A percentile compares a stretch with the other conserved stretches of the same genome.
Conservation (phyloP, 2,797 vertebrate species). For the Pitangus sulphuratus region DNA sequence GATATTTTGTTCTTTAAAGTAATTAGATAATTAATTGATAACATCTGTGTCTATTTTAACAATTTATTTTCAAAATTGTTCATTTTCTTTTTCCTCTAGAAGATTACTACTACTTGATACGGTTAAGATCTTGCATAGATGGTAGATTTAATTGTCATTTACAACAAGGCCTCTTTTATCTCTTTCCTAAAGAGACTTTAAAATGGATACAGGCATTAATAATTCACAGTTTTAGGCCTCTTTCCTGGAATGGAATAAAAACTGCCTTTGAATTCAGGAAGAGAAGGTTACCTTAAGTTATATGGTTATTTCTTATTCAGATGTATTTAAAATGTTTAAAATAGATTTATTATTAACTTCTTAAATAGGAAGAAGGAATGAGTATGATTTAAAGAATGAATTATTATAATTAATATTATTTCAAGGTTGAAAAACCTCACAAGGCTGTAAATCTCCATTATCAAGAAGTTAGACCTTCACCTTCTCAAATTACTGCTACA, state of each 20-base stretch:
- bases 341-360: not conserved
- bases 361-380: not conserved
- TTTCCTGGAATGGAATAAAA: conserved; percentile 21
- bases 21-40: not conserved
- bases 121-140: not conserved
- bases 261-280: not conserved
- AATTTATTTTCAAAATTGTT: not conserved
- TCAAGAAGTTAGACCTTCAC: not conserved
- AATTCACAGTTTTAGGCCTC: not conserved
- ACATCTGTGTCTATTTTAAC: not conserved
- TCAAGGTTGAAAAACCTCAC: not conserved
- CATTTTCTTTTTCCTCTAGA: not conserved
- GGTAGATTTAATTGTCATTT: conserved; percentile 9
- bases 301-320: not conserved
- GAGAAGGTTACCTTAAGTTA: not conserved
- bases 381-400: not conserved
- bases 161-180: not conserved
- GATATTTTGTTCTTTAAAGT: not conserved
- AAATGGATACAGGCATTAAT: conserved; percentile 27
- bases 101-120: not conserved
- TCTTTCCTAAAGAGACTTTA: not conserved
- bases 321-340: conserved; percentile 2
- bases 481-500: not conserved
- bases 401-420: conserved; percentile 30
- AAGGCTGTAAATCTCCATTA: conserved; percentile 23